A percentile compares a stretch with the other conserved stretches of the same genome.
Conservation (phyloP, 1,140 invertebrate species). For the Micrasema longulum region DNA sequence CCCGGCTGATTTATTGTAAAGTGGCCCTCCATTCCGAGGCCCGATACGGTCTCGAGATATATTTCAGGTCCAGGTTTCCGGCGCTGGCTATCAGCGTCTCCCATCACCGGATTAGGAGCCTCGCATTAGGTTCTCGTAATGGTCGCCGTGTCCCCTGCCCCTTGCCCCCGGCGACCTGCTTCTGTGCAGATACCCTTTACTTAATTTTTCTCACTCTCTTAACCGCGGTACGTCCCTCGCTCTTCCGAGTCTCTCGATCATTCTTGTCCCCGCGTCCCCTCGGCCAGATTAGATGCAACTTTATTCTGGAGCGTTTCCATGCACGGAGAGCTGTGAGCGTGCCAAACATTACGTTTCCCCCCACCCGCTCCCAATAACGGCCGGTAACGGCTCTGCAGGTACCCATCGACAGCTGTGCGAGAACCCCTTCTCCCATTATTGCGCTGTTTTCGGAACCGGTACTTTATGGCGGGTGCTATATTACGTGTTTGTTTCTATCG, state of each 20-base stretch:
- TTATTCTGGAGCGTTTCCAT: conserved; percentile 22
- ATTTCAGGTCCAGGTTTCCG: not conserved
- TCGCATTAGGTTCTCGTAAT: conserved; percentile 19
- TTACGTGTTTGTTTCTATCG: conserved; percentile 15
- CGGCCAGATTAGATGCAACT: not conserved
- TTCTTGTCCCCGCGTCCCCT: too few relatives aligned
- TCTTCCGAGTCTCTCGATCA: too few relatives aligned
- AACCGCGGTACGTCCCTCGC: not conserved
- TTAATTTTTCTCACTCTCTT: conserved; percentile 6
- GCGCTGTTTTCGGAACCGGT: conserved; percentile 36
- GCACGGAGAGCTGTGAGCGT: conserved; percentile 27
- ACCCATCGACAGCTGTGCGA: conserved; percentile 30
- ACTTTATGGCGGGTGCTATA: conserved; percentile 4
- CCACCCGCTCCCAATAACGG: conserved; percentile 42
- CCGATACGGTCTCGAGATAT: conserved; percentile 5
- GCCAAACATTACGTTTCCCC: conserved; percentile 45
- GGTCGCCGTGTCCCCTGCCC: conserved; percentile 4
- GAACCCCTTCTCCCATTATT: conserved; percentile 35
- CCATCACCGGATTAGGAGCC: conserved; percentile 22
- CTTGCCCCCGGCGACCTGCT: too few relatives aligned
- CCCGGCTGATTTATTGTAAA: conserved; percentile 29
- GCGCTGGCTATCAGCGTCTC: conserved; percentile 17
- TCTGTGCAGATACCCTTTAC: conserved; percentile 18
- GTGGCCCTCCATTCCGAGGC: not conserved
- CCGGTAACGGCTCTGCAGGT: conserved; percentile 41